phyloP scores from a whole-genome alignment of 2,888 invertebrate species.

The Bombylius discolor region DNA sequence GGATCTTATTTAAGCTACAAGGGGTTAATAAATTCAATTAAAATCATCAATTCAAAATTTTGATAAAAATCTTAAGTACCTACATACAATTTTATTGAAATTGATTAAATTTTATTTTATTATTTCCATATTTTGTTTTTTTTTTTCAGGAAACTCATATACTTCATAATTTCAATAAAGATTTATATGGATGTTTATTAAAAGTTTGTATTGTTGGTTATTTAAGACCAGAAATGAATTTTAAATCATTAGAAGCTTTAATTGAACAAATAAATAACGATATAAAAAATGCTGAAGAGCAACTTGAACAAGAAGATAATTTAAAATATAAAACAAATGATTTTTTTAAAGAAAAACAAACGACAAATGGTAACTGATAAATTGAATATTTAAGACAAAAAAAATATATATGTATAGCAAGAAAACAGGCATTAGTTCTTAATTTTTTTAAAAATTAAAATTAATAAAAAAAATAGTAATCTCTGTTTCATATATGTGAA shows the following conservation, averaged over 20 bases:
- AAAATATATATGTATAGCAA: too few relatives aligned
- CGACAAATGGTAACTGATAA: not conserved
- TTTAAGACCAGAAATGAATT: constrained; percentile 72
- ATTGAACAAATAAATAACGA: constrained; percentile 68
- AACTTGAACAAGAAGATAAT: constrained; percentile 45
- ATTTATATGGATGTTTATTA: constrained; percentile 75
- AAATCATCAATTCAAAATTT: too few relatives aligned
- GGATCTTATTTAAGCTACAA: too few relatives aligned
- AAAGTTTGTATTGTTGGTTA: constrained; percentile 72
- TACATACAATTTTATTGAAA: too few relatives aligned
- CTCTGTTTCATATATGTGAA: too few relatives aligned
- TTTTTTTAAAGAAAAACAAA: constrained; percentile 37
- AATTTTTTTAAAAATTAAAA: too few relatives aligned
- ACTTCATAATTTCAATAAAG: constrained; percentile 63
- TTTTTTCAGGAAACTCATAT: constrained; percentile 78
- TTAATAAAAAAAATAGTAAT: too few relatives aligned
- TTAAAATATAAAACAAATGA: constrained; percentile 38
- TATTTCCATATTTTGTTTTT: not conserved
- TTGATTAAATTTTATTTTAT: too few relatives aligned
- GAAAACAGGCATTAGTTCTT: too few relatives aligned
- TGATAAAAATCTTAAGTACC: too few relatives aligned
- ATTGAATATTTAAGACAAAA: not conserved
- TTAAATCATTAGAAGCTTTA: constrained; percentile 59
- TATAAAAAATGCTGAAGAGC: constrained; percentile 51
- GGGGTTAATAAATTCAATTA: too few relatives aligned